phyloP scores from a whole-genome alignment of 2,113 vertebrate genomes.

The Tylochromis polylepis region DNA sequence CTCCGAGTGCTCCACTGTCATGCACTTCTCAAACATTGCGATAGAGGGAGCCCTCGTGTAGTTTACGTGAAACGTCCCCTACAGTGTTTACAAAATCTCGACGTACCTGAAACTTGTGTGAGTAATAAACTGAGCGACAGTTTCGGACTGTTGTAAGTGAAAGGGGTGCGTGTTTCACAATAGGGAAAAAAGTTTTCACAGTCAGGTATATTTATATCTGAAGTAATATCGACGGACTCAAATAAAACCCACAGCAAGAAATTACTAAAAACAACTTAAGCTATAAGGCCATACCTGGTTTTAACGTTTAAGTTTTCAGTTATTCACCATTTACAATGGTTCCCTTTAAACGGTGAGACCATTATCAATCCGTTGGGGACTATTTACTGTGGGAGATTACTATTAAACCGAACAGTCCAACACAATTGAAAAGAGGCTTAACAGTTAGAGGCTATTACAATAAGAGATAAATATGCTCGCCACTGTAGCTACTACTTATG shows the following conservation, averaged over 20 bases:
- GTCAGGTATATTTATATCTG: neutral
- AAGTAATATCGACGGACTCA: neutral
- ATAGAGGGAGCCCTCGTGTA: conserved; percentile 32
- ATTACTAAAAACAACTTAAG: neutral
- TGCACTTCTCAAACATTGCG: conserved; percentile 13
- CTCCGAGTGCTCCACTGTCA: neutral
- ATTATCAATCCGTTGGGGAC: neutral
- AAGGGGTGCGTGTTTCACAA: neutral
- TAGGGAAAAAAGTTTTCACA: accelerated
- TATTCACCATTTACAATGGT: conserved; percentile 36
- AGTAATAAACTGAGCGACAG: neutral
- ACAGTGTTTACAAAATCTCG: conserved; percentile 1
- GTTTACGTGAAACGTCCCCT: neutral
- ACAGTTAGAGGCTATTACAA: accelerated
- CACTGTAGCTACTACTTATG: accelerated
- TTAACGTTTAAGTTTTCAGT: neutral
- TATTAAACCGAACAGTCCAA: neutral
- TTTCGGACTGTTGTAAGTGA: neutral
- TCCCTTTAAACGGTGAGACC: conserved; percentile 70
- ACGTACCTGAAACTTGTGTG: neutral
- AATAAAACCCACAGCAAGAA: neutral
- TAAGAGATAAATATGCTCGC: accelerated
- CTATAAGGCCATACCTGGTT: neutral
- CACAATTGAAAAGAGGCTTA: accelerated
- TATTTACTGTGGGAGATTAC: accelerated